Conservation (phyloP, 1,140 invertebrate species). For the Bombus balteatus region DNA sequence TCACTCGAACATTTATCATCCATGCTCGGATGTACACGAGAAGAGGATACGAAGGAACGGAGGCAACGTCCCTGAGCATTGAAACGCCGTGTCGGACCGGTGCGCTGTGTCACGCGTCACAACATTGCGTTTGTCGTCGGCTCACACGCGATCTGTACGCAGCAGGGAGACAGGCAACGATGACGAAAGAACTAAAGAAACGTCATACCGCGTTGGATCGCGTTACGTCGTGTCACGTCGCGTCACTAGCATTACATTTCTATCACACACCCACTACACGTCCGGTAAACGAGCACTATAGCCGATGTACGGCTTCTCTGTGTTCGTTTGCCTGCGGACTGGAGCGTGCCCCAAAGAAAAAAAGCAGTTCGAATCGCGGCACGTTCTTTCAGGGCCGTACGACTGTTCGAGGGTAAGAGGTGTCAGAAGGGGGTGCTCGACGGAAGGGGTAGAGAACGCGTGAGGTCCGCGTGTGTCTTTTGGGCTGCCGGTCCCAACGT, state of each 20-base stretch:
- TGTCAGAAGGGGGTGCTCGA: conserved; percentile 48
- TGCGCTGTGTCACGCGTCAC: conserved; percentile 38
- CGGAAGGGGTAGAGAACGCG: conserved; percentile 59
- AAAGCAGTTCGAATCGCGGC: not conserved
- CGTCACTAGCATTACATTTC: conserved; percentile 34
- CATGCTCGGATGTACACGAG: not conserved
- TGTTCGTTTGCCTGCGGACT: conserved; percentile 16
- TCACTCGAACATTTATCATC: conserved; percentile 35
- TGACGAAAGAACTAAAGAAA: conserved; percentile 5
- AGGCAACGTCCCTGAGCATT: conserved; percentile 1
- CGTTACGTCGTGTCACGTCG: conserved; percentile 9
- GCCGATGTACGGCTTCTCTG: conserved; percentile 2
- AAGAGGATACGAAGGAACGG: not conserved
- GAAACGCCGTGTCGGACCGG: conserved; percentile 17
- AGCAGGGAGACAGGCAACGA: not conserved
- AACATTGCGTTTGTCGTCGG: conserved; percentile 33
- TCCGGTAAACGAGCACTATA: conserved; percentile 17
- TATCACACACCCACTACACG: conserved; percentile 48
- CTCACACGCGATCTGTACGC: conserved; percentile 28
- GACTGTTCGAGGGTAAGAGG: conserved; percentile 23
- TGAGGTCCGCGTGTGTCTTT: conserved; percentile 68
- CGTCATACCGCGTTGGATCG: conserved; percentile 11
- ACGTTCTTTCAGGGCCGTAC: conserved; percentile 26
- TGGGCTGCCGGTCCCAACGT: conserved; percentile 76
- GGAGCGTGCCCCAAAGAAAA: conserved; percentile 5